These are phyloP conservation scores for Trichopoda pennipes DNA, from an alignment of 2,888 invertebrate genomes.

Conservation along the genomic window DNA sequence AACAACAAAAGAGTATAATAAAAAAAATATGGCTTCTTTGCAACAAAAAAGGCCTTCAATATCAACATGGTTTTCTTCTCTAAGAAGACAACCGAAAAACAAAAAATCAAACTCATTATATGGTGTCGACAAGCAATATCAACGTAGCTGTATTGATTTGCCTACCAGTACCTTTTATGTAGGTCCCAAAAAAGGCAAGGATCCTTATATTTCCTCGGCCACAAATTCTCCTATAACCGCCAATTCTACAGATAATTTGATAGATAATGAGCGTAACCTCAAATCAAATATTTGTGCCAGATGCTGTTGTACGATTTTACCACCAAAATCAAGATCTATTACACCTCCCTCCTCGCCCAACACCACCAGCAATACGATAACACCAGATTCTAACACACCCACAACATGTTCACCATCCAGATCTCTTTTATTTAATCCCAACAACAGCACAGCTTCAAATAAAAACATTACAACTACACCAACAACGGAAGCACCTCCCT, in stretches of 20 bases:
- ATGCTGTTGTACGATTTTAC: constrained; percentile 76
- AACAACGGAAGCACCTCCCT: constrained; percentile 70
- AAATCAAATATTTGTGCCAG: constrained; percentile 76
- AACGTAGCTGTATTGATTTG: constrained; percentile 81
- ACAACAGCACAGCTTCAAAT: constrained; percentile 67
- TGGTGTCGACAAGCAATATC: constrained; percentile 76
- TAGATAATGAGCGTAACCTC: constrained; percentile 53
- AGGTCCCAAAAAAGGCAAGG: constrained; percentile 62
- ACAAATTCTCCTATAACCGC: constrained; percentile 25
- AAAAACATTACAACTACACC: constrained; percentile 58
- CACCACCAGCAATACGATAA: constrained; percentile 65
- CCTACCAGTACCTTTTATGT: constrained; percentile 78
- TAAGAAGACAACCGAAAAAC: constrained; percentile 83
- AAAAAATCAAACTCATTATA: constrained; percentile 73
- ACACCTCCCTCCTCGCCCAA: constrained; percentile 63
- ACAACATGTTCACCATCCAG: constrained; percentile 73
- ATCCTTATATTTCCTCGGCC: not conserved
- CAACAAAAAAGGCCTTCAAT: constrained; percentile 86
- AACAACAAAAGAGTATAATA: constrained; percentile 49
- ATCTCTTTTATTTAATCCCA: constrained; percentile 69
- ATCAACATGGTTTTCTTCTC: constrained; percentile 90
- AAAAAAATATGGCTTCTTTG: constrained; percentile 75
- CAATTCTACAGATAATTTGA: constrained; percentile 72
- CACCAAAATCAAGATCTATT: constrained; percentile 55
- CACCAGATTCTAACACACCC: constrained; percentile 68